A percentile compares a stretch with the other conserved stretches of the same genome.
These are phyloP conservation scores for Neopelma chrysocephalum DNA, from an alignment of 2,797 vertebrate species.

Conservation along the genomic window DNA sequence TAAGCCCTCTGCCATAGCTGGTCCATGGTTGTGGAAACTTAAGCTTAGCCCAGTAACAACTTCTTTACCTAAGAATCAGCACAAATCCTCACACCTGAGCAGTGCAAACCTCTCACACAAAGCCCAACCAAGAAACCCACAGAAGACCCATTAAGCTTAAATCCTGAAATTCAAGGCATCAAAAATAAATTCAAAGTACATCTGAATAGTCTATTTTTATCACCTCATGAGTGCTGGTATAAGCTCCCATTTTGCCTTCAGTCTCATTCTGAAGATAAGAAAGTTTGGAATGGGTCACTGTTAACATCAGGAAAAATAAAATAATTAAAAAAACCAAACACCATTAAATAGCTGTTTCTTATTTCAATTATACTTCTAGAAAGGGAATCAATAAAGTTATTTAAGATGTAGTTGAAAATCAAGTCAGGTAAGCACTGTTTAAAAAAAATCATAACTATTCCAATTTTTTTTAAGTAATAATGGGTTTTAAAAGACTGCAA, in stretches of 20 bases:
- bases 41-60: not conserved
- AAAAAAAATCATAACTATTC: not conserved
- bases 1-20: not conserved
- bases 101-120: not conserved
- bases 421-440: not conserved
- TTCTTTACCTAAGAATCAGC: not conserved
- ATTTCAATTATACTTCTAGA: not conserved
- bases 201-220: not conserved
- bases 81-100: not conserved
- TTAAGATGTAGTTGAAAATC: not conserved
- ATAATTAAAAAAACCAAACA: not conserved
- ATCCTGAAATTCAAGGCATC: not conserved
- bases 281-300: not conserved
- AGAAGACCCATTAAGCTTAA: not conserved
- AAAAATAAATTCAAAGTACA: not conserved
- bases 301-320: not conserved
- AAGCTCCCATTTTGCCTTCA: not conserved
- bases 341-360: not conserved
- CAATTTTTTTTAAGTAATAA: rapidly evolving
- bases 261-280: not conserved
- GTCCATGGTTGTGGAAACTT: not conserved
- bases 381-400: not conserved
- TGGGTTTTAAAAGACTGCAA: not conserved
- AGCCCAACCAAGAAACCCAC: not conserved
- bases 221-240: not conserved